Base-by-base conservation (phyloP, 2,888 invertebrate species). In the Argyresthia goedartella region DNA sequence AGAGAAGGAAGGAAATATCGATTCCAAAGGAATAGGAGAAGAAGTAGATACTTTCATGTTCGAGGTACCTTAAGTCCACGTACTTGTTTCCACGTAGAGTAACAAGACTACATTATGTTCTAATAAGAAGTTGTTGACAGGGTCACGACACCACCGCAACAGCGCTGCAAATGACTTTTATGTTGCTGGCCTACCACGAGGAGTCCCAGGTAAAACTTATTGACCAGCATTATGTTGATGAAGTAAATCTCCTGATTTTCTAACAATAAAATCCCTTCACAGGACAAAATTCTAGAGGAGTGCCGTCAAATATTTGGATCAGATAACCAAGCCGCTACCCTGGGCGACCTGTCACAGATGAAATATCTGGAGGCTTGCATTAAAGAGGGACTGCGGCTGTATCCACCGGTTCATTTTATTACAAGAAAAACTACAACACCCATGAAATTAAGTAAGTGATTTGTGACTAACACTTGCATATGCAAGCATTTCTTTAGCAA, bases 31-130 rank as follows among this genome's bases (percentile, higher is more conserved):
- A n/a, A 88, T 90, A 49, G 79, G 87, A 55, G 89, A 89, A 63
- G 89, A 90, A 68, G 90, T 91, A 0, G 89, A 90, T 54, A 91
- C 91, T 0, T 90, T 91, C 58, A 89, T 90, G 88, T 90, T 90
- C 67, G 90, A 89, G 69, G 90, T 55, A 45, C 33, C 45, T 25
- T 25, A 6, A 25, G 25, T 2, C 2, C 25, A 25, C 25, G 25
- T 25, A 25, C 25, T 25, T 25, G 3, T 25, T 25, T 49, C 44
- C 39, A 39, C 39, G 25, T 25, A 25, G 25, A 25, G 6, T 25
- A 25, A 25, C 25, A 25, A 2, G 13, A 6, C 43, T 44, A 1
- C 34, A 33, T 51, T 14, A 50, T n/a, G 3, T 16, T 45, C 11
- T 39, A 11, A 9, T 39, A 39, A 6, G n/a, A 8, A 39, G 8